Conservation (phyloP, 2,797 vertebrate species). For the Molossus molossus region DNA sequence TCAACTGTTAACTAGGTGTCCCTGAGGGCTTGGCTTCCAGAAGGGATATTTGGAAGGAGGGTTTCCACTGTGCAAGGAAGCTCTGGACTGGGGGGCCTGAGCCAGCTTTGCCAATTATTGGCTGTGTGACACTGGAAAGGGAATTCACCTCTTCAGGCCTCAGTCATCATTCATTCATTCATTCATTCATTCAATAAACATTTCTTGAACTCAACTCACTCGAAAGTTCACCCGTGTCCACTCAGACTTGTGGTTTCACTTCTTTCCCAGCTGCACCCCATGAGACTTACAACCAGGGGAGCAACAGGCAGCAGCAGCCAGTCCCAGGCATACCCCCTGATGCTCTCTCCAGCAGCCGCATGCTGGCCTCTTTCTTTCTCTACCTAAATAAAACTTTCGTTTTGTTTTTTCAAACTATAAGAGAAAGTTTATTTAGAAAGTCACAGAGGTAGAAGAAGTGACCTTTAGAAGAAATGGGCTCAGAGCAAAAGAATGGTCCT, state of each 20-base stretch:
- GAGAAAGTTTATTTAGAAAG: neutral
- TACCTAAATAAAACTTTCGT: neutral
- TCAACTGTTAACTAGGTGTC: neutral
- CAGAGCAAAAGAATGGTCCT: neutral
- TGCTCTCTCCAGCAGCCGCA: neutral
- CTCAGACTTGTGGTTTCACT: neutral
- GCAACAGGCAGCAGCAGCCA: neutral
- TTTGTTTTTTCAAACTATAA: neutral
- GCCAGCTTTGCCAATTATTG: neutral
- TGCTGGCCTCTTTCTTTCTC: neutral
- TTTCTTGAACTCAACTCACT: neutral
- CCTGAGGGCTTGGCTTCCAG: constrained; percentile 55
- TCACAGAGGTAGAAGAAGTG: neutral
- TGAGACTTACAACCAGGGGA: neutral
- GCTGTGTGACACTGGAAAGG: neutral
- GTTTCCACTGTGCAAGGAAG: neutral
- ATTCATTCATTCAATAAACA: neutral
- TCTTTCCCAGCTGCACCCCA: neutral
- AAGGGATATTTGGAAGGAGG: constrained; percentile 17
- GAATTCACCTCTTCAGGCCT: neutral
- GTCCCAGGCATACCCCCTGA: neutral
- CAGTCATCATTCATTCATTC: neutral
- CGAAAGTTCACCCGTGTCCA: neutral
- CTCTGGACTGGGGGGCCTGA: neutral
- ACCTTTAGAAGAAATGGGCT: neutral